These are phyloP conservation scores for Tadarida brasiliensis DNA, from an alignment of 2,797 vertebrate species.

Conservation along the genomic window DNA sequence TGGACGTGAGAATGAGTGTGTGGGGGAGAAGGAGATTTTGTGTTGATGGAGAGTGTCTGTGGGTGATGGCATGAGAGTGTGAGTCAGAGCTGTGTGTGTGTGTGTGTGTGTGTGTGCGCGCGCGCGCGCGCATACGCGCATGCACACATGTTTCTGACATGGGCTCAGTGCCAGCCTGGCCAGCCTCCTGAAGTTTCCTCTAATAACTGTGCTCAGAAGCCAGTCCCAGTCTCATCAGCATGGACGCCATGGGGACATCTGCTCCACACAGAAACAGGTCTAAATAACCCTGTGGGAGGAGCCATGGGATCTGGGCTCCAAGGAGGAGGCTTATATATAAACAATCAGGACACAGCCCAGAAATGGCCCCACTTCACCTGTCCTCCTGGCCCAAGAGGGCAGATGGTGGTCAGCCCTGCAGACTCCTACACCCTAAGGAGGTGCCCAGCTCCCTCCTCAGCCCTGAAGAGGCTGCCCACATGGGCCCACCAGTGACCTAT, in stretches of 20 bases:
- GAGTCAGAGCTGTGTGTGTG: neutral
- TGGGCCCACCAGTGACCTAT: neutral
- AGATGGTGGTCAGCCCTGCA: neutral
- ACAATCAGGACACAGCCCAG: neutral
- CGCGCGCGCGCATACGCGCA: fast-evolving
- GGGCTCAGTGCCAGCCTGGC: neutral
- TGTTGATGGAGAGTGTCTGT: neutral
- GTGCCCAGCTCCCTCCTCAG: neutral
- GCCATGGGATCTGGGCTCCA: neutral
- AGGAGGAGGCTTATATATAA: neutral
- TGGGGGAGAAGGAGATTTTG: neutral
- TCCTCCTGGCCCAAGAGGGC: neutral
- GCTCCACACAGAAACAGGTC: neutral
- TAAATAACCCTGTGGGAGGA: neutral
- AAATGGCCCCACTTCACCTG: neutral
- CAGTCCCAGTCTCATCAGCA: neutral
- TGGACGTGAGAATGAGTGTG: neutral
- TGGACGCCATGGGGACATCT: too few species aligned
- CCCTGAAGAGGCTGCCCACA: fast-evolving
- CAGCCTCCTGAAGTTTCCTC: neutral
- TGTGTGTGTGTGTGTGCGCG: neutral
- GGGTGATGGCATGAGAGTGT: neutral
- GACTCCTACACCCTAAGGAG: neutral
- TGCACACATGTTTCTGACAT: neutral
- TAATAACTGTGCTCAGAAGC: neutral